A percentile compares a stretch with the other conserved stretches of the same genome.
Conservation (phyloP, 2,888 invertebrate species). For the Abrostola tripartita region DNA sequence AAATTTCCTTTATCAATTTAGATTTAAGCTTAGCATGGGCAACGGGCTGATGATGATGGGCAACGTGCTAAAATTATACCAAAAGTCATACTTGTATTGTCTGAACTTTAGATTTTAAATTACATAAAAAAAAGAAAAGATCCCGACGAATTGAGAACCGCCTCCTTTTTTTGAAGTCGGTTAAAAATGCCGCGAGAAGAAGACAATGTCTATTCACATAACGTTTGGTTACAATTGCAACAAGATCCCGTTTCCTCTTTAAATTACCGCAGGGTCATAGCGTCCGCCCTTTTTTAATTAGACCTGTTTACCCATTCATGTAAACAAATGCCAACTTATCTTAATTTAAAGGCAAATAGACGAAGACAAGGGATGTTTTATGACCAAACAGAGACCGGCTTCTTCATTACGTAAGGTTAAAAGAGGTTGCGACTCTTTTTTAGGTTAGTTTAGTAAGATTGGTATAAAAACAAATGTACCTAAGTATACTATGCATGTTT, state of each 20-base stretch:
- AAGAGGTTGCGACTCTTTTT: neutral
- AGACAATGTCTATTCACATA: neutral
- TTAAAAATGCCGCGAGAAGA: neutral
- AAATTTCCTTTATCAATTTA: too few relatives aligned
- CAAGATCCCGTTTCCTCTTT: conserved; percentile 4
- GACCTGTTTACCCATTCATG: conserved; percentile 18
- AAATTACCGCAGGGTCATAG: conserved; percentile 44
- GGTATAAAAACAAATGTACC: too few relatives aligned
- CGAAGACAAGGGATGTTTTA: conserved; percentile 50
- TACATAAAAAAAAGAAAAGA: too few relatives aligned
- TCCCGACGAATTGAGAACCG: too few relatives aligned
- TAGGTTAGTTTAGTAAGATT: neutral
- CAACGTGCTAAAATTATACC: too few relatives aligned
- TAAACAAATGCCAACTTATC: conserved; percentile 32
- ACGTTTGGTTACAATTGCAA: too few relatives aligned
- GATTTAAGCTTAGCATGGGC: too few relatives aligned
- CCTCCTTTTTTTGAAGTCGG: neutral
- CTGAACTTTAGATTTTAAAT: too few relatives aligned
- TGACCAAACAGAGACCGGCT: conserved; percentile 27
- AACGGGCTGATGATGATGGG: too few relatives aligned
- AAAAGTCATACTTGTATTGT: too few relatives aligned
- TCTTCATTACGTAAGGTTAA: conserved; percentile 3
- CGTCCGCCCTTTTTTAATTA: conserved; percentile 67
- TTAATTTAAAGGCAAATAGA: conserved; percentile 35
- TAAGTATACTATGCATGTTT: too few relatives aligned